Evolutionary conservation across 2,797 vertebrate genomes (phyloP), one percentile per base, ranked within the genome.

Genomic region (Pantherophis alleghaniensis): DNA sequence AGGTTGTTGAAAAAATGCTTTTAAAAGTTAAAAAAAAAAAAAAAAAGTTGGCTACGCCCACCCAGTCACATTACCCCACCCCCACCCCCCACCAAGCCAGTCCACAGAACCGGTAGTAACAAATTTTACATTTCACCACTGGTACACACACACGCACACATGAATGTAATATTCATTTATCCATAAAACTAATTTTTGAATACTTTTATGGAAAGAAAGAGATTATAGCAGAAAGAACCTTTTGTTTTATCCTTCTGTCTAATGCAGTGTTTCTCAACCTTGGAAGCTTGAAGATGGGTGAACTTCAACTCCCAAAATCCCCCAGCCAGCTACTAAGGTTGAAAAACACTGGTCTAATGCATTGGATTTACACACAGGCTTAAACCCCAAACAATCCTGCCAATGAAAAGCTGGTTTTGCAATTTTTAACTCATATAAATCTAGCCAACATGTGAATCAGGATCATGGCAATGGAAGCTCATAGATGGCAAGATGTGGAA

Each of bases 171-270:
- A 13, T n/a, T 63, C 61, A 63, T 63, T 94, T 7, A 1, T 26
- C 94, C 86, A 63, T 95, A 92, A 90, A 47, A 51, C 74, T 95
- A 95, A 94, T 93, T 95, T 91, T 95, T 91, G 94, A 95, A 22
- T 32, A 93, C 11, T 94, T 97, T 95, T 94, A 69, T 92, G 88
- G 89, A 93, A 96, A 92, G 57, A 91, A 74, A 74, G n/a, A 37
- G 14, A 74, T 66, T 55, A 86, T 42, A 79, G 90, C 87, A 59
- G 92, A 93, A 96, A 95, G 2, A 3, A 53, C 91, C 87, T 88
- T 95, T 91, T 95, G 90, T 95, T 95, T 96, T 95, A 90, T 94
- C 95, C 95, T 93, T 96, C 88, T 95, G 42, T 47, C 42, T 47
- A 47, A 47, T 47, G 42, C 42, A 47, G 42, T 47, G 42, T 47